phyloP scores from a whole-genome alignment of 2,888 invertebrate genomes.

The Notodonta ziczac region DNA sequence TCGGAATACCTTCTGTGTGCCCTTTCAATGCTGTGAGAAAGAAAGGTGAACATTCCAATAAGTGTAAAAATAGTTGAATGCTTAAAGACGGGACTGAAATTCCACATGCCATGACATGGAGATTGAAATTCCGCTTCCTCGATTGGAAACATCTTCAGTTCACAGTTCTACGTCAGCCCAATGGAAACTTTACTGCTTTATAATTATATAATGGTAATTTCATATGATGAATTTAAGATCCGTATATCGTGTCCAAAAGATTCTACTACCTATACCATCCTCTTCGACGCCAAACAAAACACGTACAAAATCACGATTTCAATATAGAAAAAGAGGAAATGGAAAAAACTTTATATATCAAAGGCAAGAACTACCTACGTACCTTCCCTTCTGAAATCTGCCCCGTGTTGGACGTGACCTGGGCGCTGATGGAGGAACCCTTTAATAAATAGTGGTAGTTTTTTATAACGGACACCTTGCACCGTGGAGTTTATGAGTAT shows the following conservation, averaged over 20 bases:
- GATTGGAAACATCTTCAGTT: no score
- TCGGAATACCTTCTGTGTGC: slow-evolving; percentile 5
- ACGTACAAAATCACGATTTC: slow-evolving; percentile 61
- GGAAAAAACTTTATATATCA: slow-evolving; percentile 70
- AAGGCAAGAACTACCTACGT: slow-evolving; percentile 50
- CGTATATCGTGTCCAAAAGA: no score
- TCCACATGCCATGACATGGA: no score
- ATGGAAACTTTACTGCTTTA: no score
- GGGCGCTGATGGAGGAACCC: slow-evolving; percentile 56
- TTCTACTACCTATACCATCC: not conserved
- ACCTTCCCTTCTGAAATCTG: slow-evolving; percentile 73
- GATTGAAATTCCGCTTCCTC: no score
- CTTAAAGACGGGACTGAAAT: no score
- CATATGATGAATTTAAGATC: no score
- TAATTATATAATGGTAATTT: no score
- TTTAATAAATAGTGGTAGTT: slow-evolving; percentile 81
- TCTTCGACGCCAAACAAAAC: slow-evolving; percentile 32
- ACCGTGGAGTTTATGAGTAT: slow-evolving; percentile 71
- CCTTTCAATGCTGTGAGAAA: not conserved
- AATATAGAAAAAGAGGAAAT: slow-evolving; percentile 63
- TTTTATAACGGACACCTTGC: slow-evolving; percentile 76
- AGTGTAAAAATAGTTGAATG: no score
- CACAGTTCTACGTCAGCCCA: no score
- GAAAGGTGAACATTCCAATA: no score
- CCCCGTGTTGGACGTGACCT: slow-evolving; percentile 66